phyloP scores from a whole-genome alignment of 2,888 invertebrate species.

The Iselma pallidipennis region DNA sequence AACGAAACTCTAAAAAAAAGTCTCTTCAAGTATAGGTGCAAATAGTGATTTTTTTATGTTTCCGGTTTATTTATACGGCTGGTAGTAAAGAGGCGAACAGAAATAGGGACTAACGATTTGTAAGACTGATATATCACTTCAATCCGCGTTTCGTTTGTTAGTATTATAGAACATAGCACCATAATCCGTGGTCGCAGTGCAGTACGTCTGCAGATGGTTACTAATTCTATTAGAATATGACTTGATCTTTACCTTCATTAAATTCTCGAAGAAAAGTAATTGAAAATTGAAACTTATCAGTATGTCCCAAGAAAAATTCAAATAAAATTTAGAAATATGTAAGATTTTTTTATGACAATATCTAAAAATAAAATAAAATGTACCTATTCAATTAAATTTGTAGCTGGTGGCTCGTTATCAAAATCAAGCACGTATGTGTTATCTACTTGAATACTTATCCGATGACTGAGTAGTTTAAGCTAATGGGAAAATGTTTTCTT shows the following conservation, averaged over 20 bases:
- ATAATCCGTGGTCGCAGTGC: slow-evolving; percentile 46
- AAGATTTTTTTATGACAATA: too few species aligned
- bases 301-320: too few species aligned
- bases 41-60: neutral
- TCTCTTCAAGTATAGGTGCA: neutral
- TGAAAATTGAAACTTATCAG: slow-evolving; percentile 20
- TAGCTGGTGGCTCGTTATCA: too few species aligned
- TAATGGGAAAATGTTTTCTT: too few species aligned
- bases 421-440: too few species aligned
- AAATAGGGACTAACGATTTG: slow-evolving; percentile 43
- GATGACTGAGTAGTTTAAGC: too few species aligned
- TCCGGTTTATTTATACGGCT: neutral
- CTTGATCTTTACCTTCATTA: slow-evolving; percentile 35
- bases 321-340: too few species aligned
- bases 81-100: slow-evolving; percentile 36
- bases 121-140: slow-evolving; percentile 50
- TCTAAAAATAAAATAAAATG: slow-evolving; percentile 29
- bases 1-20: neutral
- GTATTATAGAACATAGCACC: slow-evolving; percentile 41
- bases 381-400: too few species aligned
- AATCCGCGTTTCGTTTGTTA: slow-evolving; percentile 46
- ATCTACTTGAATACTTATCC: too few species aligned
- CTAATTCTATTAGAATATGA: slow-evolving; percentile 34
- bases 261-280: slow-evolving; percentile 33
- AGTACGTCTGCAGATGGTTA: slow-evolving; percentile 43